Evolutionary conservation across 1,140 invertebrate species (phyloP), one percentile per base, ranked within the genome.

Genomic region (Stegodyphus dumicola): DNA sequence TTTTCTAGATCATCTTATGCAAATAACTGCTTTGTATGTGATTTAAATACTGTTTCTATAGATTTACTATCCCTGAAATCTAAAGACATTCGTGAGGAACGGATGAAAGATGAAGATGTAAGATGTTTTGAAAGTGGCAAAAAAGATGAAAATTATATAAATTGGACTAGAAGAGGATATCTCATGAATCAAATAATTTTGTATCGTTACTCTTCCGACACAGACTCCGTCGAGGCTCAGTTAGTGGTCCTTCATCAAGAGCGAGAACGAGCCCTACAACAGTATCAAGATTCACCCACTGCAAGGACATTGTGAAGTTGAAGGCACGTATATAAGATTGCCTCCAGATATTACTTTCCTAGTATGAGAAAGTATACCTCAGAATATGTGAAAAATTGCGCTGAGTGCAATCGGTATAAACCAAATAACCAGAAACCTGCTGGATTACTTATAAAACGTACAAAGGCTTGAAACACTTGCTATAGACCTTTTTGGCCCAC

Each of bases 1-100:
- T 6, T 89, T 48, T 89, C 87, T 52, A 77, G 88, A 6, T 77
- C 17, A 7, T 54, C 77, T 7, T 60, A 56, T 56, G 54, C 54
- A 7, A 56, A 7, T 56, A 13, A 56, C 13, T 7, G 13, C n/a
- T 69, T 33, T n/a, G n/a, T n/a, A n/a, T 69, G 18, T 69, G 66
- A 69, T 17, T 69, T 69, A 17, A 17, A 33, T 33, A 17, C 66
- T 7, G 18, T 69, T 33, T 17, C 66, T 7, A 69, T 69, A 17
- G 66, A 69, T 69, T 15, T 69, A 17, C 66, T n/a, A 17, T 69
- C 66, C 66, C 15, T 7, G 18, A 69, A 15, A 69, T 69, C 66
- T 69, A 69, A 33, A 7, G 18, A 69, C 15, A 69, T 69, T 7
- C 66, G 18, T 7, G 66, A 69, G 6, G 7, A 69, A 17, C 66